These are phyloP conservation scores for Caenorhabditis panamensis DNA, from an alignment of 2,888 invertebrate species.

Conservation along the genomic window DNA sequence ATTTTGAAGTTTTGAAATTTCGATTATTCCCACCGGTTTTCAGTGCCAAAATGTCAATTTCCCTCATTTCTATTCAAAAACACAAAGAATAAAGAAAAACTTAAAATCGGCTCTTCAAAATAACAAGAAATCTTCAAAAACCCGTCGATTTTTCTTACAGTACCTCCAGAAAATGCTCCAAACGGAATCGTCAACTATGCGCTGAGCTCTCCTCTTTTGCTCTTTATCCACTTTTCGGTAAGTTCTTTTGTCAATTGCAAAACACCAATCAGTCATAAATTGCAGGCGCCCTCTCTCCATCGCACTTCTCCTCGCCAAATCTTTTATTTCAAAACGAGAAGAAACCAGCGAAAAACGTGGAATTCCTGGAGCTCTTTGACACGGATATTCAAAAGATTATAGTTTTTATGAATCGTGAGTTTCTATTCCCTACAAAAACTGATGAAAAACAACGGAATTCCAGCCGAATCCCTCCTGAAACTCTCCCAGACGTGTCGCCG, in stretches of 20 bases:
- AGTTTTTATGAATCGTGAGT: constrained; percentile 40
- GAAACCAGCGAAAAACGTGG: constrained; percentile 12
- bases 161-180: constrained; percentile 40
- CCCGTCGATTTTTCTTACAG: constrained; percentile 25
- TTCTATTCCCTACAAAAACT: background rate
- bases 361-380: constrained; percentile 32
- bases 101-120: background rate
- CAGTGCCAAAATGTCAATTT: too few species aligned
- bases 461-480: constrained; percentile 46
- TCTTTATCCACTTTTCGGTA: constrained; percentile 59
- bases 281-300: constrained; percentile 56
- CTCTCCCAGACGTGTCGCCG: constrained; percentile 51
- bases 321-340: constrained; percentile 50
- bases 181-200: constrained; percentile 50
- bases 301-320: constrained; percentile 61
- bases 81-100: background rate
- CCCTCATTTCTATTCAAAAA: too few species aligned
- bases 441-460: too few species aligned
- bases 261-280: background rate
- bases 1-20: too few species aligned
- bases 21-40: background rate
- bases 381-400: constrained; percentile 41
- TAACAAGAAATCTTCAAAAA: background rate
- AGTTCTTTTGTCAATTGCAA: too few species aligned
- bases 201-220: constrained; percentile 63